Percentiles rank a stretch among this genome's conserved stretches.
Evolutionary conservation across 2,888 invertebrate species (phyloP).

Genomic region (Spisula subtruncata): DNA sequence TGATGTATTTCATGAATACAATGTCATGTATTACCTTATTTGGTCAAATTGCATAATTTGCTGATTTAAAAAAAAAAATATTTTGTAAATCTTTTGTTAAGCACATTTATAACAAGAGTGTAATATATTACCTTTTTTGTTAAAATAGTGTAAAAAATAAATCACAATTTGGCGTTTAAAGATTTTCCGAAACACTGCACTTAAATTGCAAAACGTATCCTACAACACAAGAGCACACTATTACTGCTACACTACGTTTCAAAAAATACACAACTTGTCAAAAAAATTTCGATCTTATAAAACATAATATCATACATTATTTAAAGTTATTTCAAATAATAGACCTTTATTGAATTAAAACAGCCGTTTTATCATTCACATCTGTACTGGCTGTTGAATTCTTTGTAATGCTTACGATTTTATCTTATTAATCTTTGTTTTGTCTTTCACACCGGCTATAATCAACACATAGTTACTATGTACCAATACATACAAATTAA

Average conservation of each 20-base stretch:
- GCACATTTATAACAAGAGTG: neutral
- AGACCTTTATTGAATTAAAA: constrained; percentile 33
- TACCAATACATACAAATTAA: constrained; percentile 33
- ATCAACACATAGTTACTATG: constrained; percentile 47
- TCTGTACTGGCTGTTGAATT: constrained; percentile 16
- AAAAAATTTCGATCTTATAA: neutral
- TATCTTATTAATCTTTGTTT: constrained; percentile 6
- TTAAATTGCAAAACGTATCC: neutral
- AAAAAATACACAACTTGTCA: neutral
- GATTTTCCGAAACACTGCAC: neutral
- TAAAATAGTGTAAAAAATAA: neutral
- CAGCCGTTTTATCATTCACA: neutral
- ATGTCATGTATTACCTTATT: no score
- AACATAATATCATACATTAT: neutral
- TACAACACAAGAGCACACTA: neutral
- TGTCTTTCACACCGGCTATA: neutral
- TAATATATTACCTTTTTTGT: neutral
- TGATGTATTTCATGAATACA: neutral
- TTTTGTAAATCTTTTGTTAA: no score
- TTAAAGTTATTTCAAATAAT: neutral
- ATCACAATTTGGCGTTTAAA: neutral
- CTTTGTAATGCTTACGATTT: neutral
- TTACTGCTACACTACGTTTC: neutral
- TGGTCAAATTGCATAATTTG: no score
- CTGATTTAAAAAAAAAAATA: no score